Percentiles rank a stretch among this genome's conserved stretches.
These are phyloP conservation scores for Notodonta dromedarius DNA, from an alignment of 2,888 invertebrate genomes.

Conservation along the genomic window DNA sequence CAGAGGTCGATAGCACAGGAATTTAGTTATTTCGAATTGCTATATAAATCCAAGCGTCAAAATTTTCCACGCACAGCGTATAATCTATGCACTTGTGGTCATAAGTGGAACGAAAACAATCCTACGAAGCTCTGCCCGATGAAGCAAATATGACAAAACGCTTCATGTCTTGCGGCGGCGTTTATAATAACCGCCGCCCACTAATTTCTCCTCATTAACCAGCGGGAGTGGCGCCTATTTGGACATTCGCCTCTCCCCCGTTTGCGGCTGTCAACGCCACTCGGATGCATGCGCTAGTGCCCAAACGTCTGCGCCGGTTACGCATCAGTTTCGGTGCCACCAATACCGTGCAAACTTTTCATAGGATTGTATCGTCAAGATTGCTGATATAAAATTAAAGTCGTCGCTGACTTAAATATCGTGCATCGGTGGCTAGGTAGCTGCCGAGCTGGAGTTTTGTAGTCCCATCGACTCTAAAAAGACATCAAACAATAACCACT, in stretches of 20 bases:
- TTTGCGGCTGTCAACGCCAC: not conserved
- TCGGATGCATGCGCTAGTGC: not conserved
- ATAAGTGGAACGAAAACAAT: not conserved
- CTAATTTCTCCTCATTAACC: slow-evolving; percentile 48
- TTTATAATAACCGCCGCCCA: slow-evolving; percentile 32
- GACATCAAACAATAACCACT: no score
- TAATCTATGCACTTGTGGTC: not conserved
- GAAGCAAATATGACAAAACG: slow-evolving; percentile 29
- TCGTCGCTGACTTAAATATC: not conserved
- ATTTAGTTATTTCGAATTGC: no score
- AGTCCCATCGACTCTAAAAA: no score
- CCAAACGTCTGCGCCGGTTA: not conserved
- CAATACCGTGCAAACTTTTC: not conserved
- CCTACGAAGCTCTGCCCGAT: slow-evolving; percentile 15
- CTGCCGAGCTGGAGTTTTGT: no score
- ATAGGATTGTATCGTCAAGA: not conserved
- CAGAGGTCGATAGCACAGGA: no score
- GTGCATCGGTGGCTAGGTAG: no score
- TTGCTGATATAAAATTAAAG: not conserved
- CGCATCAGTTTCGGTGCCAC: not conserved
- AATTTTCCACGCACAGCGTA: no score
- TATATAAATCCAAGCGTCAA: no score
- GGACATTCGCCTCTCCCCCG: slow-evolving; percentile 6
- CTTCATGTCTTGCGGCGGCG: slow-evolving; percentile 25
- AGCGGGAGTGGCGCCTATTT: slow-evolving; percentile 13